Evolutionary conservation across 2,888 invertebrate species (phyloP), one percentile per base, ranked within the genome.

Genomic region (Nebria brevicollis): DNA sequence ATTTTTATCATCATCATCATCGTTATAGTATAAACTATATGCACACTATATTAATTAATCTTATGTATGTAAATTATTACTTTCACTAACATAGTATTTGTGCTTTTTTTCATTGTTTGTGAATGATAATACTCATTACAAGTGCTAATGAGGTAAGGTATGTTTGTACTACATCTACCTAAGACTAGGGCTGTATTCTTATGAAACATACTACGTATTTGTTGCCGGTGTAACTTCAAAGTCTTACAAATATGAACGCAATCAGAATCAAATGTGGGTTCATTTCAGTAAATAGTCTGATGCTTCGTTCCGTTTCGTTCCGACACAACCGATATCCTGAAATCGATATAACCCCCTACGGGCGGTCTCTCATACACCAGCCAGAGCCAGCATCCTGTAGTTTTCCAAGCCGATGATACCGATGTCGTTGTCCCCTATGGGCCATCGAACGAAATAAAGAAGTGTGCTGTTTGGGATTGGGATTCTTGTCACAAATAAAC

Each of bases 201-300:
- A n/a, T n/a, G n/a, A n/a, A n/a, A 34, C 5, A 34, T 34, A 34
- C 5, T 20, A 20, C 0, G 5, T 34, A 34, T 34, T 2, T 34
- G 34, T 34, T 34, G 54, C 8, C 54, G 54, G 80, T 86, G 86
- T 86, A 86, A 86, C 86, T 86, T 86, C 86, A 87, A 81, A 87
- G 87, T 86, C 54, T 85, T 85, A 84, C 86, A 85, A 86, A 87
- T 86, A 86, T 86, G 86, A 86, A 85, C 86, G 85, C 87, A 88
- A 88, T 88, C 88, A 87, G 87, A 87, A 87, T 88, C 88, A 87
- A 87, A 87, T 87, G 87, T 87, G 86, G 87, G 86, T 85, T 86
- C 87, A 85, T 87, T 87, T 85, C 86, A 86, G 85, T 84, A 84
- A 83, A 66, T 70, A 26, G 25, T 70, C 70, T 26, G 70, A 15